Percentiles rank a stretch among this genome's conserved stretches.
Evolutionary conservation across 2,888 invertebrate genomes (phyloP).

Genomic region (Dynastes maya): DNA sequence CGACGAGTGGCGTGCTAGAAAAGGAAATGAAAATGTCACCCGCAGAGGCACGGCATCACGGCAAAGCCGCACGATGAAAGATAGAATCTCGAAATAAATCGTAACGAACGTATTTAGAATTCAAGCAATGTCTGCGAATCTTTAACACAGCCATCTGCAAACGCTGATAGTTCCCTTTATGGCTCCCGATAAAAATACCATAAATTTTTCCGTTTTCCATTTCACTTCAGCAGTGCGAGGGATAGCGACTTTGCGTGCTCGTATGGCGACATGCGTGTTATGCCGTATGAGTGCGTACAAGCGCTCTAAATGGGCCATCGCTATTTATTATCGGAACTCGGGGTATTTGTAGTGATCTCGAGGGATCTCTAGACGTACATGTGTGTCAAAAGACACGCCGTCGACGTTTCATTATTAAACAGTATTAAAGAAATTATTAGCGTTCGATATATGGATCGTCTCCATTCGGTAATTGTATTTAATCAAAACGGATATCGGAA

Average conservation of each 20-base stretch:
- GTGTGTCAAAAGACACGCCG: constrained; percentile 11
- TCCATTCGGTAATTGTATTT: constrained; percentile 20
- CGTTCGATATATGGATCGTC: background rate
- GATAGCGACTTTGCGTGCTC: background rate
- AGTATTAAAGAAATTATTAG: constrained; percentile 38
- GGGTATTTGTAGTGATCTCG: background rate
- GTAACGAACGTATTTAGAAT: constrained; percentile 22
- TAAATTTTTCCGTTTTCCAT: constrained; percentile 50
- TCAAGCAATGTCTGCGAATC: constrained; percentile 37
- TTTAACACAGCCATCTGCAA: constrained; percentile 43
- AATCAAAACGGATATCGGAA: constrained; percentile 24
- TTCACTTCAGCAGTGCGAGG: constrained; percentile 8
- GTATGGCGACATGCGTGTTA: background rate
- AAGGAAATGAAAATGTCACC: background rate
- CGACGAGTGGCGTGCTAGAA: background rate
- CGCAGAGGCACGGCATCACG: background rate
- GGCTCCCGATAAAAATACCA: constrained; percentile 55
- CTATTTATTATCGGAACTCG: constrained; percentile 36
- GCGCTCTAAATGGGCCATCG: constrained; percentile 26
- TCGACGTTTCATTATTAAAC: constrained; percentile 36
- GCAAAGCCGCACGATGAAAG: background rate
- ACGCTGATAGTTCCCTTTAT: constrained; percentile 56
- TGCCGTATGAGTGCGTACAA: constrained; percentile 12
- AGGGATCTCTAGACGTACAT: background rate
- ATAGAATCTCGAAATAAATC: constrained; percentile 26